phyloP scores from a whole-genome alignment of 2,797 vertebrate genomes.

The Neostethus bicornis region DNA sequence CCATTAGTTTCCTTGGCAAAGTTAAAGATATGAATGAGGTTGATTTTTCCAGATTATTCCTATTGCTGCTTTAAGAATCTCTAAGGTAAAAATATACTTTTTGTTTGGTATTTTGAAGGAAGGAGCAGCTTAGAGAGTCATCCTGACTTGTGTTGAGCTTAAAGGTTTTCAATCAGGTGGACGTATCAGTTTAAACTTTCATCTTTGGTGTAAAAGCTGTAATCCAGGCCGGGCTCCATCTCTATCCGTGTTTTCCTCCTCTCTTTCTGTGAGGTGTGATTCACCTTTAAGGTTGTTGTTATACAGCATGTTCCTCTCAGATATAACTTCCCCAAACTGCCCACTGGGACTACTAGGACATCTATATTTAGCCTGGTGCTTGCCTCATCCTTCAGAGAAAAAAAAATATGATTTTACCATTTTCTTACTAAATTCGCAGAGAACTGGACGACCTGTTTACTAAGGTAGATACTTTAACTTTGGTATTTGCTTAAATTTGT shows the following conservation, averaged over 20 bases:
- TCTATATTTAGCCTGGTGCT: conserved; percentile 7
- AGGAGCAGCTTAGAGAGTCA: conserved; percentile 30
- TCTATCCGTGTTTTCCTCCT: no score
- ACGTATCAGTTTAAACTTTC: no score
- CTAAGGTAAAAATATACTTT: background rate
- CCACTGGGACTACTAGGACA: background rate
- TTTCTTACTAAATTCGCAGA: background rate
- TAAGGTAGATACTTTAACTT: no score
- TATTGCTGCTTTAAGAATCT: no score
- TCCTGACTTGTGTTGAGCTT: conserved; percentile 25
- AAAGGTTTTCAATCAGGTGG: conserved; percentile 10
- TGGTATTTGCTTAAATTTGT: background rate
- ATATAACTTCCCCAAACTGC: background rate
- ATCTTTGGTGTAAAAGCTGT: no score
- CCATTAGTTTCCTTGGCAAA: background rate
- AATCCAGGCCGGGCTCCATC: no score
- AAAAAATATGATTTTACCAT: conserved; percentile 1
- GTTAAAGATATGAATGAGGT: background rate
- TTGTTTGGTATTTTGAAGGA: conserved; percentile 12
- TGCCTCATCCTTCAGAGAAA: background rate
- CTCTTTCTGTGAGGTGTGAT: background rate
- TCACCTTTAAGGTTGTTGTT: background rate
- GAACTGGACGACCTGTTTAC: background rate
- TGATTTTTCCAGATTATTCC: no score
- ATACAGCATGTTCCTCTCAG: background rate